Evolutionary conservation across 1,140 invertebrate genomes (phyloP), one percentile per base, ranked within the genome.

Genomic region (Drosophila pachea): DNA sequence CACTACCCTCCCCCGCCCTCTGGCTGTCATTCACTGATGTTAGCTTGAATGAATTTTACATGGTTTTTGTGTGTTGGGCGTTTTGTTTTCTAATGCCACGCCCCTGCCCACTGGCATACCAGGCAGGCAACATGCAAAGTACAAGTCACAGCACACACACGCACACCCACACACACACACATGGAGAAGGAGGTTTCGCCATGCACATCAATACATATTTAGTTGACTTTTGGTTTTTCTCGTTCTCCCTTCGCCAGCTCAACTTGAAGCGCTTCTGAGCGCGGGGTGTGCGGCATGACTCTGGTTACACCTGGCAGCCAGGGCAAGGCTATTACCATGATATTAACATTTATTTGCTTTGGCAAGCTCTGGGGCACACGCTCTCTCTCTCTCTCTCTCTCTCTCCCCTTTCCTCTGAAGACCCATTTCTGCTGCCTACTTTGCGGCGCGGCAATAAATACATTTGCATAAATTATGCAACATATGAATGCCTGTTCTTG

Each of bases 321-420:
- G 78, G n/a, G 4, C 76, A 29, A 8, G 43, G 75, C 68, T 84
- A 79, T 84, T 84, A 76, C 65, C 79, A 84, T 84, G 83, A 76
- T 76, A 84, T 84, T 84, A 84, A 86, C 76, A 84, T 84, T 84
- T 84, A 86, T 84, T 86, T 84, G 63, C 66, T 70, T 84, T 78
- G 76, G 68, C 62, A 76, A 48, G 59, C 55, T 33, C 58, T 38
- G 40, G n/a, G 12, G 36, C 12, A 11, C n/a, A 0, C 7, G 31
- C 11, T 52, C 48, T 8, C n/a, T n/a, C n/a, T n/a, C n/a, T n/a
- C 11, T 52, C 48, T 8, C 11, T 52, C 48, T 8, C 11, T 52
- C 48, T 8, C 22, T 40, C 29, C 36, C 9, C 29, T 53, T 33
- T 7, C 31, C 29, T 7, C 35, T 3, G 7, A 36, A 45, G 50